Base-by-base conservation (phyloP, 1,140 invertebrate genomes). In the Aradophagus sp. region DNA sequence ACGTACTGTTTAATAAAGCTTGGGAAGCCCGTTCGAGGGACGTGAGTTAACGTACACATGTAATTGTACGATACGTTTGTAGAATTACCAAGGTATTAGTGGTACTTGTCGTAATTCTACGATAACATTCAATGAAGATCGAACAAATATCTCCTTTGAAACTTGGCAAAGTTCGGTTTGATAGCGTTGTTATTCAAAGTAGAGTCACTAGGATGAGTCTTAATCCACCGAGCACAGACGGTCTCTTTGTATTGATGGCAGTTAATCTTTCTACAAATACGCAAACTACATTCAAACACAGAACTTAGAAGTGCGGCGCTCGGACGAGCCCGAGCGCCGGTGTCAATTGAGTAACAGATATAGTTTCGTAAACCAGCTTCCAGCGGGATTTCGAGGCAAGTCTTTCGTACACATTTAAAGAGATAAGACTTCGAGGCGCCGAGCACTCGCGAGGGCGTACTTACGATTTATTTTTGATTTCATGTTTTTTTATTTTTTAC, bases 261-360 rank as follows among this genome's bases (percentile, higher is more conserved):
- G 52, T 67, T 67, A 67, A 67, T 67, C 63, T 67, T 67, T 58
- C 63, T 67, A 45, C 53, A 67, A 67, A 67, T 67, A 52, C 63
- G 53, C 44, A 52, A 67, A 67, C 53, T 67, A 58, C 53, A 50
- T 52, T 58, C 36, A 52, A 50, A 52, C 23, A 47, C 36, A 39
- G 53, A 67, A 65, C 38, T 67, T 67, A 41, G 20, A 23, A 32
- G 39, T 36, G 27, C 11, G 19, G 26, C 19, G 6, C 53, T 42
- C 19, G 53, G 39, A 48, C 53, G 45, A 38, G 7, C n/a, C n/a
- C 17, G 27, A 56, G 29, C 27, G 19, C 13, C 14, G 52, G 29
- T 67, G 53, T 45, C 63, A 67, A 45, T 45, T 67, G 32, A 41
- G 23, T 35, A 44, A 32, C 42, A 59, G 53, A 48, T 59, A 47